A percentile compares a stretch with the other conserved stretches of the same genome.
Evolutionary conservation across 2,888 invertebrate genomes (phyloP).

Genomic region (Trissolcus japonicus): DNA sequence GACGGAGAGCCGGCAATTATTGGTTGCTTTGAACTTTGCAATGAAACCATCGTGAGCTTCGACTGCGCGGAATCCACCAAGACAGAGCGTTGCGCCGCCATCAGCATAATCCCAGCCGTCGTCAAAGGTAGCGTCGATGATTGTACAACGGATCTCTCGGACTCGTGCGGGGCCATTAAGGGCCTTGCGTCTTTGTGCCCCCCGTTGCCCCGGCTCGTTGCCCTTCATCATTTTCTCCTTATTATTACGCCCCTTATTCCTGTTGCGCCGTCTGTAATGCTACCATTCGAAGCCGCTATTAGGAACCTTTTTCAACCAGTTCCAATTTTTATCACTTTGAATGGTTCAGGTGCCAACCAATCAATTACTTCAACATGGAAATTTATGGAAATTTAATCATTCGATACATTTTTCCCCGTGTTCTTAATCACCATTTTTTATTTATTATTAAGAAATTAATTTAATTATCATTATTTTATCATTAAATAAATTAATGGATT

Average conservation of each 20-base stretch:
- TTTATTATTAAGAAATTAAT: background rate
- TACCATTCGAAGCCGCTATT: conserved; percentile 46
- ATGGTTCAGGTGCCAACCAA: conserved; percentile 27
- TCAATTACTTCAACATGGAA: conserved; percentile 5
- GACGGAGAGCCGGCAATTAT: conserved; percentile 23
- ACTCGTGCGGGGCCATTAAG: conserved; percentile 50
- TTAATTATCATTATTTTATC: background rate
- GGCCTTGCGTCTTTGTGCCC: conserved; percentile 18
- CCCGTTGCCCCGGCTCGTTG: conserved; percentile 2
- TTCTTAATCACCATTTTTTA: too few species aligned
- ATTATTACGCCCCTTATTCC: conserved; percentile 51
- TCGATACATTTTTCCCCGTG: background rate
- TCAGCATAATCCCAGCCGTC: conserved; percentile 38
- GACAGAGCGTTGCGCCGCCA: conserved; percentile 34
- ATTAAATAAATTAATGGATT: background rate
- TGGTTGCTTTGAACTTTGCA: conserved; percentile 14
- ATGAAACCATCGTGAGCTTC: conserved; percentile 17
- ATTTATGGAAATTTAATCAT: background rate
- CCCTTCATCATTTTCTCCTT: conserved; percentile 52
- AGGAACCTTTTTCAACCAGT: conserved; percentile 40
- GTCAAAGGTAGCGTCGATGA: conserved; percentile 54
- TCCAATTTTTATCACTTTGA: conserved; percentile 26
- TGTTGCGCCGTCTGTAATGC: conserved; percentile 34
- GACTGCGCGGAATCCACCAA: conserved; percentile 18
- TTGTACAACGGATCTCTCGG: conserved; percentile 60